phyloP scores from a whole-genome alignment of 2,113 vertebrate genomes.

The Brienomyrus brachyistius region DNA sequence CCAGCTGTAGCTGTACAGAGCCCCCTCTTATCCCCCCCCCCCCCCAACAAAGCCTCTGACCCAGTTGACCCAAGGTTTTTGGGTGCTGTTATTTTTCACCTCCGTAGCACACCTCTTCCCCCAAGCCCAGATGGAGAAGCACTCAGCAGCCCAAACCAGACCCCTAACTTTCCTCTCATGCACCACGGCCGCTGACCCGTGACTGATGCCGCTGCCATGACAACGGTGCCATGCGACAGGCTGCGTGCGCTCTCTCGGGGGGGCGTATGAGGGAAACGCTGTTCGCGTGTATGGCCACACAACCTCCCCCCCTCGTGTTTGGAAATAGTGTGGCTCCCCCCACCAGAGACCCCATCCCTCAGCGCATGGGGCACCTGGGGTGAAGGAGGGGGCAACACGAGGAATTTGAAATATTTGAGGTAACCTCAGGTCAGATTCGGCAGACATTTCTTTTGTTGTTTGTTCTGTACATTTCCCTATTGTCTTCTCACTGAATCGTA shows the following conservation, averaged over 20 bases:
- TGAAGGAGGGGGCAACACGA: background rate
- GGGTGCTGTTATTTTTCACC: background rate
- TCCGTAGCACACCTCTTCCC: background rate
- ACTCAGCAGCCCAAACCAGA: background rate
- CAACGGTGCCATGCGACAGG: slow-evolving; percentile 30
- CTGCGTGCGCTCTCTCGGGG: slow-evolving; percentile 1
- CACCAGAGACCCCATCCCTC: background rate
- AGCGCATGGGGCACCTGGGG: background rate
- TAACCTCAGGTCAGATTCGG: background rate
- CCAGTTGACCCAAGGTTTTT: background rate
- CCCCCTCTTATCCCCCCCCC: background rate
- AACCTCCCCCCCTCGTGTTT: background rate
- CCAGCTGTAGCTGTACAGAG: background rate
- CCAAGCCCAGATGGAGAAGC: slow-evolving; percentile 11
- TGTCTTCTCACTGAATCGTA: background rate
- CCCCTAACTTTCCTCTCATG: background rate
- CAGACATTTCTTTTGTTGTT: background rate
- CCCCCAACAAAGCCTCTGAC: background rate
- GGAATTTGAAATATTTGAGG: background rate
- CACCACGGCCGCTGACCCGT: slow-evolving; percentile 21
- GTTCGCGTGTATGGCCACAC: background rate
- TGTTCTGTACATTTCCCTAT: background rate
- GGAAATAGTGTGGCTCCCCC: background rate
- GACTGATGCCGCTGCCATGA: slow-evolving; percentile 36
- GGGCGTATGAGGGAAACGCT: background rate